A percentile compares a stretch with the other conserved stretches of the same genome.
Evolutionary conservation across 92 coral and sea anemone species (phyloP).

Genomic region (Phenganax subtilis): DNA sequence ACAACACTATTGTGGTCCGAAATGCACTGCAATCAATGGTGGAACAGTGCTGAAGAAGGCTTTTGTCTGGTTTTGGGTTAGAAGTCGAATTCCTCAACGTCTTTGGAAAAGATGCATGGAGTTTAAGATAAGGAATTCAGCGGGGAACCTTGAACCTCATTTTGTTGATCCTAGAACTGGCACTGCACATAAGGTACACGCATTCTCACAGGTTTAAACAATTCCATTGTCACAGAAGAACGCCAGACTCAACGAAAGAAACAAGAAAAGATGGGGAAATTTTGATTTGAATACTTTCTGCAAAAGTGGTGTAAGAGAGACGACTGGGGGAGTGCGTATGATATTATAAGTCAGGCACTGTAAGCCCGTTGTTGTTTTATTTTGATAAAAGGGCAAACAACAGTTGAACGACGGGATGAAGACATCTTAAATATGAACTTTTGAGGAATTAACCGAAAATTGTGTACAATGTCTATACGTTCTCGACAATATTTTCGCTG

Average conservation of each 20-base stretch:
- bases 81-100: conserved; percentile 6
- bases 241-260: neutral
- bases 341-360: too few species aligned
- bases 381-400: too few species aligned
- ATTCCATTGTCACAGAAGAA: neutral
- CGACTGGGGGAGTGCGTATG: too few species aligned
- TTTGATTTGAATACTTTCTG: too few species aligned
- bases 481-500: too few species aligned
- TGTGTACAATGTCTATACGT: too few species aligned
- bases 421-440: too few species aligned
- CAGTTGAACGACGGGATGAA: too few species aligned
- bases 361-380: too few species aligned
- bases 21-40: neutral
- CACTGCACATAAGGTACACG: conserved; percentile 2
- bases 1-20: neutral
- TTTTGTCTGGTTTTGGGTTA: neutral
- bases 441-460: too few species aligned
- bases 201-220: neutral
- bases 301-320: too few species aligned
- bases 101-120: neutral
- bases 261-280: neutral
- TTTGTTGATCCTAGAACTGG: conserved; percentile 1
- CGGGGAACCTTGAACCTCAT: neutral
- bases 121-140: neutral
- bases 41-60: neutral